phyloP scores from a whole-genome alignment of 2,888 invertebrate genomes.

The Dolichomitus sp. region DNA sequence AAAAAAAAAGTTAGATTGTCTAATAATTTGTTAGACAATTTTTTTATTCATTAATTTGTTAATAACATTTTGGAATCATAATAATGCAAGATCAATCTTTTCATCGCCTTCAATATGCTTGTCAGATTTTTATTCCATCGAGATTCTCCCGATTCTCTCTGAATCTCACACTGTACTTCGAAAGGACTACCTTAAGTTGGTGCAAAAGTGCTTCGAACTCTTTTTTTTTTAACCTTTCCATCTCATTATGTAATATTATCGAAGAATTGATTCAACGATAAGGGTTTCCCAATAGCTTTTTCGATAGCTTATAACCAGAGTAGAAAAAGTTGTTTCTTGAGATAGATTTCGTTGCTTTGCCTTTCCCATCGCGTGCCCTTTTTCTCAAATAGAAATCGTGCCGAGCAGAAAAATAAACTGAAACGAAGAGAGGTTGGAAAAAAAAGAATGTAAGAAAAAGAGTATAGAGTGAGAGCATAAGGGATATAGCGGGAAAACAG shows the following conservation, averaged over 20 bases:
- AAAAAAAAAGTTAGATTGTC: no score
- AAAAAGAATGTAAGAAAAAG: slow-evolving; percentile 34
- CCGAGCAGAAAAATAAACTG: slow-evolving; percentile 33
- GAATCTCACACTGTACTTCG: no score
- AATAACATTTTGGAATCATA: no score
- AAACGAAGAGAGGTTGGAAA: slow-evolving; percentile 1
- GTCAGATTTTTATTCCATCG: no score
- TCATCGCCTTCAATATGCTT: no score
- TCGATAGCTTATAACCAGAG: slow-evolving; percentile 43
- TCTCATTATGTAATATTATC: not conserved
- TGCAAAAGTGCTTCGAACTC: not conserved
- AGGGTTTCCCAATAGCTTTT: slow-evolving; percentile 85
- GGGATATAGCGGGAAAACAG: slow-evolving; percentile 36
- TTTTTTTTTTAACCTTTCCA: not conserved
- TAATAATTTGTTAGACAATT: no score
- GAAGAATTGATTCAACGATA: slow-evolving; percentile 84
- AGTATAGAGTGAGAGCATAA: slow-evolving; percentile 18
- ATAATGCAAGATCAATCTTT: no score
- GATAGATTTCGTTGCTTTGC: slow-evolving; percentile 21
- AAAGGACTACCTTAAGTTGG: no score
- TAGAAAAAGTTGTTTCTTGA: slow-evolving; percentile 25
- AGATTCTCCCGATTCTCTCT: no score
- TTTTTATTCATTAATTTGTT: no score
- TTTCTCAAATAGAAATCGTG: slow-evolving; percentile 21
- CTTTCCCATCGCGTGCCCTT: slow-evolving; percentile 12